Evolutionary conservation across 2,113 vertebrate genomes (phyloP), one percentile per base, ranked within the genome.

Genomic region (Gulo gulo): DNA sequence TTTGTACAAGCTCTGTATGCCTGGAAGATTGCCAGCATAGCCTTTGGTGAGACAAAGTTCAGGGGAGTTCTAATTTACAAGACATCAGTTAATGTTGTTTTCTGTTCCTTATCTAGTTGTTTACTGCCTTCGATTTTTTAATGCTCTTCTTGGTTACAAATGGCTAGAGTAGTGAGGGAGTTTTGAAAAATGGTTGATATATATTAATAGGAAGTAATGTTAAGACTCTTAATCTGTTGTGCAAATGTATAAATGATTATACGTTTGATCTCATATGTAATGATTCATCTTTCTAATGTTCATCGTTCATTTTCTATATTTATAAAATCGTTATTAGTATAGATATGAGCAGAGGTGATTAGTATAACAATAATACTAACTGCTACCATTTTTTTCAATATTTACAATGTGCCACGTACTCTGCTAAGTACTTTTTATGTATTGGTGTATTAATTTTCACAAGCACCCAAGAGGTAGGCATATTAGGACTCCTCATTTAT

Each of bases 11-110:
- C 57, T 69, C 4, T 47, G 71, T 81, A 61, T 26, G n/a, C 34
- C 34, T 65, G 87, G 92, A 95, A 71, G 59, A 47, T 87, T 96
- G 59, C 90, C 79, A 92, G 61, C 7, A 24, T 39, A 82, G 90
- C 83, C 92, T 95, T 95, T 74, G 55, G 18, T 76, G 42, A 97
- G 90, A 94, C 88, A 90, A 83, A 96, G 39, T 91, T 96, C 80
- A 84, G n/a, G 2, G 57, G 59, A 67, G 26, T 90, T 97, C 61
- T 90, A 29, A 92, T 87, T 86, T 87, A 80, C 23, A 88, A 57
- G 76, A 93, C 52, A 88, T 15, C 20, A 31, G 31, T 91, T 86
- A 80, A 42, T 95, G n/a, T 52, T 88, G 10, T 95, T 94, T 83
- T 93, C n/a, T 91, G 9, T 76, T 92, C 39, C 92, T 92, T 61